Evolutionary conservation across 2,888 invertebrate species (phyloP).

Genomic region (Lymantria monacha): DNA sequence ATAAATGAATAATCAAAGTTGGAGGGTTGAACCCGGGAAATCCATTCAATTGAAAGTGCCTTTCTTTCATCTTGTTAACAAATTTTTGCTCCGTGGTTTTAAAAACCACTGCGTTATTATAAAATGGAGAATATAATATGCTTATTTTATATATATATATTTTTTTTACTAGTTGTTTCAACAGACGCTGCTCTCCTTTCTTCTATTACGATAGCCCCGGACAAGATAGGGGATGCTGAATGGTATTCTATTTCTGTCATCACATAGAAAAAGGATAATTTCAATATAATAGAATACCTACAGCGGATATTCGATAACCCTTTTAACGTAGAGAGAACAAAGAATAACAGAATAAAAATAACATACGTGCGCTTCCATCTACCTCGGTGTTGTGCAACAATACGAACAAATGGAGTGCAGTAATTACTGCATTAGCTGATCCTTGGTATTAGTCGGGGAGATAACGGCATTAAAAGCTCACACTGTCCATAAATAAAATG

Average conservation of each 20-base stretch:
- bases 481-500: too few relatives aligned
- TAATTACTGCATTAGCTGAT: slow-evolving; percentile 59
- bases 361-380: slow-evolving; percentile 3
- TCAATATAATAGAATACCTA: neutral
- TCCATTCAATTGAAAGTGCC: slow-evolving; percentile 2
- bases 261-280: too few relatives aligned
- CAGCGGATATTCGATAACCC: neutral
- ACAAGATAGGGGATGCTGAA: too few relatives aligned
- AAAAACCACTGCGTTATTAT: too few relatives aligned
- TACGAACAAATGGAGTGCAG: slow-evolving; percentile 53
- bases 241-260: too few relatives aligned
- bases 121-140: too few relatives aligned
- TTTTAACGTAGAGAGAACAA: neutral
- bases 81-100: neutral
- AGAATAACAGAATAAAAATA: slow-evolving; percentile 1
- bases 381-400: slow-evolving; percentile 13
- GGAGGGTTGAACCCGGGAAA: neutral
- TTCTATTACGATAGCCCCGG: too few relatives aligned
- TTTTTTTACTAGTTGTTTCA: too few relatives aligned
- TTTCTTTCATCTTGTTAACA: slow-evolving; percentile 3
- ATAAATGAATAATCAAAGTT: slow-evolving; percentile 17
- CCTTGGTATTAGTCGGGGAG: slow-evolving; percentile 41
- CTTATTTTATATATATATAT: too few relatives aligned
- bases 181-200: too few relatives aligned
- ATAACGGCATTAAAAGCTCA: neutral